Evolutionary conservation across 2,797 vertebrate genomes (phyloP), one percentile per base, ranked within the genome.

Genomic region (Myripristis jacobus): DNA sequence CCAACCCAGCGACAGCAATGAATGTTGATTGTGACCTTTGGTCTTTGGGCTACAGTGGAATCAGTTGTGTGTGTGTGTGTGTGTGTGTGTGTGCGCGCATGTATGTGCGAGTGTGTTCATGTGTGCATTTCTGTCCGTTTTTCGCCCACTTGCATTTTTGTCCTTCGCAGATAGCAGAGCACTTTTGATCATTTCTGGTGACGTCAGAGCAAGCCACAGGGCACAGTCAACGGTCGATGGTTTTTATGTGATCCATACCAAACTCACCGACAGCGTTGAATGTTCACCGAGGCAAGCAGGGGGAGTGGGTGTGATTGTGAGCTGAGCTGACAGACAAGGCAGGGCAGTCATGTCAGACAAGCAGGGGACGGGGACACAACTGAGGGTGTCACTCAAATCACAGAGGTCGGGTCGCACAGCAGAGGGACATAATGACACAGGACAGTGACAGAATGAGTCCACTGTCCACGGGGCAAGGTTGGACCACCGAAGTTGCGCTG

Each of bases 151-250:
- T 60, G 80, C 57, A 50, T 79, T 73, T 85, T 82, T 73, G 65
- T 82, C 66, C 61, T 0, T 29, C n/a, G 2, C n/a, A 4, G 60
- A n/a, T n/a, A n/a, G n/a, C 60, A 15, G 19, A 15, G 15, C 34
- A 16, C 69, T 75, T 55, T 47, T 13, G 6, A 29, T 64, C 50
- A 0, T 52, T 65, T 56, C 36, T 75, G 88, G 67, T 36, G 89
- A 74, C 1, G 82, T 56, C 24, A 11, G 72, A 62, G 95, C 94
- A 78, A 79, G 95, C 95, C 94, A 79, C 94, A 92, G 95, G 97
- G 98, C 96, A 99, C 98, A 99, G 93, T 98, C 98, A 99, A 99
- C 98, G 97, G 97, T 98, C 97, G 97, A 98, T 99, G 98, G 97
- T 98, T 99, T 94, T 86, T 85, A 94, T 94, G 86, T 86, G 85